Conservation (phyloP, 1,140 invertebrate species). For the Drosophila athabasca region DNA sequence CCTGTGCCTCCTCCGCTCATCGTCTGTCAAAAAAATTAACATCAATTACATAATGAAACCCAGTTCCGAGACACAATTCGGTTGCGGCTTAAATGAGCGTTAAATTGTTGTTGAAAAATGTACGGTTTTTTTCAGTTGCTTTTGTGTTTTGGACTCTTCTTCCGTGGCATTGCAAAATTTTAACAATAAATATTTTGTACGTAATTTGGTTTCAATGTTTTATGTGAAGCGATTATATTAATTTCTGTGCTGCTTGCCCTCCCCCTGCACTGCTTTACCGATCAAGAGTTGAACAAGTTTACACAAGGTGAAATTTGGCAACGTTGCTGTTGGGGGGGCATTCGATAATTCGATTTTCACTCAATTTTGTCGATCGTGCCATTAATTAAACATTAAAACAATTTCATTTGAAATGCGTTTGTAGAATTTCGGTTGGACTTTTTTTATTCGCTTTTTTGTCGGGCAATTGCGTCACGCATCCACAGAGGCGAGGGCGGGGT, state of each 20-base stretch:
- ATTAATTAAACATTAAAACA: slow-evolving; percentile 36
- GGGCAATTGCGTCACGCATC: slow-evolving; percentile 32
- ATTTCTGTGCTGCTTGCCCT: slow-evolving; percentile 9
- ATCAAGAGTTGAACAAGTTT: slow-evolving; percentile 14
- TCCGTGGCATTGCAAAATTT: slow-evolving; percentile 14
- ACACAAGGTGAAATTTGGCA: slow-evolving; percentile 24
- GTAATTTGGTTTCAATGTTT: slow-evolving; percentile 24
- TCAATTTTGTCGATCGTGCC: slow-evolving; percentile 15
- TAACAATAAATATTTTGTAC: not conserved
- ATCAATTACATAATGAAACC: slow-evolving; percentile 59
- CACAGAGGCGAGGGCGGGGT: too few species aligned
- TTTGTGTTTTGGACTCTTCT: slow-evolving; percentile 13
- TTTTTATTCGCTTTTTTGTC: not conserved
- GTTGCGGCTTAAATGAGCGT: slow-evolving; percentile 25
- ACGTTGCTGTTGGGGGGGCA: not conserved
- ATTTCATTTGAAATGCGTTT: slow-evolving; percentile 41
- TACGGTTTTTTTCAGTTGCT: slow-evolving; percentile 36
- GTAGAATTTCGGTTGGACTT: slow-evolving; percentile 30
- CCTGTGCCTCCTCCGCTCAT: not conserved
- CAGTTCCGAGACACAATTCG: slow-evolving; percentile 49
- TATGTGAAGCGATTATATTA: slow-evolving; percentile 33
- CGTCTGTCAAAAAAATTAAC: slow-evolving; percentile 41
- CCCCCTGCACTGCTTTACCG: too few species aligned
- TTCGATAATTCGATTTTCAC: slow-evolving; percentile 31
- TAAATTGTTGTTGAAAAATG: slow-evolving; percentile 39